A percentile compares a stretch with the other conserved stretches of the same genome.
Conservation (phyloP, 2,888 invertebrate genomes). For the Agrilus cyanescens region DNA sequence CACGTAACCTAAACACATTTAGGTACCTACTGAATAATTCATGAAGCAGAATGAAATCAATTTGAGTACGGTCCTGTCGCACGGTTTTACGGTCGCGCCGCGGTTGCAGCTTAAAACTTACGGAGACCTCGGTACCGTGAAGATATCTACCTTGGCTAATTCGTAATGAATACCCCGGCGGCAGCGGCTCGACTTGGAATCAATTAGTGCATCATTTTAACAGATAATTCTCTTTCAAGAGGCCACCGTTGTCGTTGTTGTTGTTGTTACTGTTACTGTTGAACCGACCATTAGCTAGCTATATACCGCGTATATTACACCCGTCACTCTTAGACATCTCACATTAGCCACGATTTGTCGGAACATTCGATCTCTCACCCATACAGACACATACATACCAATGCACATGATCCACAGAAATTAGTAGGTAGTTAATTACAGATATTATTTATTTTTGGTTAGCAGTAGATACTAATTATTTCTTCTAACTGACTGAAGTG, state of each 20-base stretch:
- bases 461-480: no score
- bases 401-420: no score
- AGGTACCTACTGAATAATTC: no score
- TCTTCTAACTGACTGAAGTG: no score
- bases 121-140: not conserved
- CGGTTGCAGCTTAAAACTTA: conserved; percentile 7
- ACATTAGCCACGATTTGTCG: conserved; percentile 17
- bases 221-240: conserved; percentile 20
- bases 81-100: conserved; percentile 11
- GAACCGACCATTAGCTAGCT: not conserved
- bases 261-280: not conserved
- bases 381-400: no score
- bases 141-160: conserved; percentile 19
- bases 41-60: no score
- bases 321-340: conserved; percentile 10
- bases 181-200: conserved; percentile 18
- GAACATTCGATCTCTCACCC: no score
- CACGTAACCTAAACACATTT: no score
- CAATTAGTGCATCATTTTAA: conserved; percentile 22
- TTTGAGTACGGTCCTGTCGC: conserved; percentile 7
- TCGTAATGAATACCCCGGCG: conserved; percentile 21
- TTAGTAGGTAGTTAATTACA: no score
- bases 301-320: not conserved
- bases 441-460: no score
- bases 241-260: conserved; percentile 5